Evolutionary conservation across 2,888 invertebrate genomes (phyloP).

Genomic region (Chaetoderma sp.): DNA sequence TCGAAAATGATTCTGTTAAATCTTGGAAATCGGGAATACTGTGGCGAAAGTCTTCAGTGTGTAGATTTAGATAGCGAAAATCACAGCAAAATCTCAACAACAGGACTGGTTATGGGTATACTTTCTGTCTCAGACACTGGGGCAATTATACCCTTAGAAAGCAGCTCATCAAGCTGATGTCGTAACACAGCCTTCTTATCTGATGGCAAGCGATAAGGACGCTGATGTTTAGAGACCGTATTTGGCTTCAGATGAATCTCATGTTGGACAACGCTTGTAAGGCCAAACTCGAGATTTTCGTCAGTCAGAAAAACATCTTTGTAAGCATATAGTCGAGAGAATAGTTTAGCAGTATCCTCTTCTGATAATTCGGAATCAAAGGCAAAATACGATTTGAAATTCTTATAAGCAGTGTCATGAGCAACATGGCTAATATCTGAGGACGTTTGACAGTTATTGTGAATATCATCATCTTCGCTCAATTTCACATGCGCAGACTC

Average conservation of each 20-base stretch:
- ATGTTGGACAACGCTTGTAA: conserved; percentile 9
- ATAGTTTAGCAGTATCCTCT: background rate
- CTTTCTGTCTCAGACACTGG: conserved; percentile 24
- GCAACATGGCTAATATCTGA: no score
- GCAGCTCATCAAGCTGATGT: conserved; percentile 23
- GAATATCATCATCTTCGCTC: no score
- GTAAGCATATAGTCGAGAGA: background rate
- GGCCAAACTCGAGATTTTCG: conserved; percentile 11
- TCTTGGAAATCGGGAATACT: conserved; percentile 15
- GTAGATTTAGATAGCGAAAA: conserved; percentile 13
- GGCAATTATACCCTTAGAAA: conserved; percentile 29
- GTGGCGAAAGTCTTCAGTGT: conserved; percentile 16
- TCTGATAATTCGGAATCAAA: no score
- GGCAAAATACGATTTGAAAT: no score
- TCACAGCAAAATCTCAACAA: no score
- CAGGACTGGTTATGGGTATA: conserved; percentile 29
- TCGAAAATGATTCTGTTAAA: no score
- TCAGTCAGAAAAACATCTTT: conserved; percentile 18
- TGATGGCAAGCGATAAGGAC: conserved; percentile 15
- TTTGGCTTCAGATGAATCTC: conserved; percentile 17
- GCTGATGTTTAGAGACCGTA: conserved; percentile 14
- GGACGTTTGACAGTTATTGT: no score
- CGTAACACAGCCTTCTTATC: conserved; percentile 17
- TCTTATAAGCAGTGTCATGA: no score
- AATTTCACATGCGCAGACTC: no score